A percentile compares a stretch with the other conserved stretches of the same genome.
phyloP scores from a whole-genome alignment of 2,888 invertebrate genomes.

The Sclerodermus sp. region DNA sequence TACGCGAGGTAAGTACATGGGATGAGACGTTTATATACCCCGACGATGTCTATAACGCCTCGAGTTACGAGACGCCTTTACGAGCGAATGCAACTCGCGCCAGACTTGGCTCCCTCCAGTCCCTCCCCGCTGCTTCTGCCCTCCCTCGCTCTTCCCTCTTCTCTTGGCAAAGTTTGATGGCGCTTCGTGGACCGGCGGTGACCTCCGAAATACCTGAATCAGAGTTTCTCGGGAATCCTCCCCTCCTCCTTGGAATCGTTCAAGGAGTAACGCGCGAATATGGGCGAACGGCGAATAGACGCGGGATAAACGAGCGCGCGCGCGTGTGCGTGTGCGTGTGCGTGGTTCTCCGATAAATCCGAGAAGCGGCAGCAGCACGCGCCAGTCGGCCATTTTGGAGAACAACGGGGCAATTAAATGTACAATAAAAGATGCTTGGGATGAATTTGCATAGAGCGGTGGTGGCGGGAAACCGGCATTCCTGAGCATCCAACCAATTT shows the following conservation, averaged over 20 bases:
- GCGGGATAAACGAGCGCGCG: too few species aligned
- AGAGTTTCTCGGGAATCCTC: too few species aligned
- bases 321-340: too few species aligned
- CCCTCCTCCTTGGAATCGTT: too few species aligned
- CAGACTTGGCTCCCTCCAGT: conserved; percentile 36
- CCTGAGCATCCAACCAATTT: conserved; percentile 9
- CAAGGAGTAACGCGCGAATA: too few species aligned
- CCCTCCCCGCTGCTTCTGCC: not conserved
- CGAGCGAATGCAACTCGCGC: conserved; percentile 54
- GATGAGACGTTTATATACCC: conserved; percentile 58
- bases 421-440: too few species aligned
- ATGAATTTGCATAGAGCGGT: too few species aligned
- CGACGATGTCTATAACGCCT: conserved; percentile 56
- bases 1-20: conserved; percentile 51
- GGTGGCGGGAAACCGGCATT: too few species aligned
- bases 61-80: conserved; percentile 58
- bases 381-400: too few species aligned
- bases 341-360: conserved; percentile 5
- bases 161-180: conserved; percentile 28
- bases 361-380: conserved; percentile 5
- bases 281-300: too few species aligned
- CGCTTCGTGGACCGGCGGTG: conserved; percentile 31
- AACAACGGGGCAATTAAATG: too few species aligned
- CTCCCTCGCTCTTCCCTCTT: not conserved
- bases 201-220: conserved; percentile 40